A percentile compares a stretch with the other conserved stretches of the same genome.
Conservation (phyloP, 2,888 invertebrate genomes). For the Odiellus spinosus region DNA sequence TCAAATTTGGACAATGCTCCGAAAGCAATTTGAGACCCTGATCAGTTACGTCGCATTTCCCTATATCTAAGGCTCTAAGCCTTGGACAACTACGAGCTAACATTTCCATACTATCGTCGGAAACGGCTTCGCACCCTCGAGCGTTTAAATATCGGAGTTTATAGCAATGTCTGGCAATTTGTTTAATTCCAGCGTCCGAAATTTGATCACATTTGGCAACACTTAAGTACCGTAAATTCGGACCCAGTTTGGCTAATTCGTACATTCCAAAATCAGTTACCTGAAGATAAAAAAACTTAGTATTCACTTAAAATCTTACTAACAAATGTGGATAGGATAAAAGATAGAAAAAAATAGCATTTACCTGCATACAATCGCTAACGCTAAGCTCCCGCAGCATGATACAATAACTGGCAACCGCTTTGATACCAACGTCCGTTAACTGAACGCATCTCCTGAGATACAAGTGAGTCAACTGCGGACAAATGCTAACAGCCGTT, state of each 20-base stretch:
- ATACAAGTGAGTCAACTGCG: slow-evolving; percentile 70
- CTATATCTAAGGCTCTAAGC: slow-evolving; percentile 69
- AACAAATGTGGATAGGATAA: too few relatives aligned
- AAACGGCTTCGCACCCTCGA: slow-evolving; percentile 79
- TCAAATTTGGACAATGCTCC: slow-evolving; percentile 61
- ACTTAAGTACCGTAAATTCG: slow-evolving; percentile 75
- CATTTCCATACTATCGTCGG: slow-evolving; percentile 78
- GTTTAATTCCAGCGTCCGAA: slow-evolving; percentile 66
- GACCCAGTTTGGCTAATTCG: slow-evolving; percentile 69
- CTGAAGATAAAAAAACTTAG: slow-evolving; percentile 2
- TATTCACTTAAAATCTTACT: too few relatives aligned
- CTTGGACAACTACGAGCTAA: slow-evolving; percentile 71
- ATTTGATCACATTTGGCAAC: slow-evolving; percentile 84
- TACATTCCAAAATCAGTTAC: slow-evolving; percentile 72
- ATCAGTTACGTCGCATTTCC: slow-evolving; percentile 86
- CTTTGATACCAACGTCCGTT: slow-evolving; percentile 80
- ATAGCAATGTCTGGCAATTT: slow-evolving; percentile 70
- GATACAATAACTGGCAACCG: slow-evolving; percentile 72
- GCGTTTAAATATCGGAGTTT: slow-evolving; percentile 73
- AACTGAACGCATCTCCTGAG: slow-evolving; percentile 72
- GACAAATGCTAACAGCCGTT: slow-evolving; percentile 68
- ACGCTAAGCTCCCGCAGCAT: slow-evolving; percentile 62
- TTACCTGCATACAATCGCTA: slow-evolving; percentile 60
- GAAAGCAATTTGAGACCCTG: slow-evolving; percentile 41
- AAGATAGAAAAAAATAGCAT: too few relatives aligned